phyloP scores from a whole-genome alignment of 2,888 invertebrate genomes.

The Pseudococcus viburni region DNA sequence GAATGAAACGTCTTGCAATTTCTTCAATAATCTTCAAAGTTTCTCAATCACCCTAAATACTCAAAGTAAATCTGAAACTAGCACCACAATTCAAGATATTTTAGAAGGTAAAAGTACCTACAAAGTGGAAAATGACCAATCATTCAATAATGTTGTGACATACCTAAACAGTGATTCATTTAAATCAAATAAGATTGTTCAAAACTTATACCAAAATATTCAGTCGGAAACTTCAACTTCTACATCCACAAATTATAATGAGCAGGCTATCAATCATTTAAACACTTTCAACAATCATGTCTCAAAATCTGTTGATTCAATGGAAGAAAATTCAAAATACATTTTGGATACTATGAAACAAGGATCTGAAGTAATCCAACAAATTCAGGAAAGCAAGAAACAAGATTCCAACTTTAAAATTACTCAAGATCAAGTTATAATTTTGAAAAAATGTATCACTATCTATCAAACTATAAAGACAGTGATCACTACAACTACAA shows the following conservation, averaged over 20 bases:
- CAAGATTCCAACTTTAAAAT: conserved; percentile 21
- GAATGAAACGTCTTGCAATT: background rate
- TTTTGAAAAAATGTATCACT: background rate
- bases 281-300: background rate
- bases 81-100: background rate
- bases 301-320: background rate
- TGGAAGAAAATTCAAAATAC: conserved; percentile 10
- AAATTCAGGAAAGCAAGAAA: conserved; percentile 5
- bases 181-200: background rate
- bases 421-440: conserved; percentile 8
- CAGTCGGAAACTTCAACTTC: background rate
- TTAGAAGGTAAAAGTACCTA: background rate
- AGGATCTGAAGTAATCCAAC: conserved; percentile 15
- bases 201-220: background rate
- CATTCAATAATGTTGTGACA: background rate
- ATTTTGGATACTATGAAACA: background rate
- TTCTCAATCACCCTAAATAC: background rate
- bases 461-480: conserved; percentile 49
- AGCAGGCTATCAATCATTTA: background rate
- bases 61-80: background rate
- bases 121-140: background rate
- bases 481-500: background rate
- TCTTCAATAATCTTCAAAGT: background rate
- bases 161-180: conserved; percentile 4
- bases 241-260: background rate